Evolutionary conservation across 2,113 vertebrate species (phyloP), one percentile per base, ranked within the genome.

Genomic region (Indicator maculatus): DNA sequence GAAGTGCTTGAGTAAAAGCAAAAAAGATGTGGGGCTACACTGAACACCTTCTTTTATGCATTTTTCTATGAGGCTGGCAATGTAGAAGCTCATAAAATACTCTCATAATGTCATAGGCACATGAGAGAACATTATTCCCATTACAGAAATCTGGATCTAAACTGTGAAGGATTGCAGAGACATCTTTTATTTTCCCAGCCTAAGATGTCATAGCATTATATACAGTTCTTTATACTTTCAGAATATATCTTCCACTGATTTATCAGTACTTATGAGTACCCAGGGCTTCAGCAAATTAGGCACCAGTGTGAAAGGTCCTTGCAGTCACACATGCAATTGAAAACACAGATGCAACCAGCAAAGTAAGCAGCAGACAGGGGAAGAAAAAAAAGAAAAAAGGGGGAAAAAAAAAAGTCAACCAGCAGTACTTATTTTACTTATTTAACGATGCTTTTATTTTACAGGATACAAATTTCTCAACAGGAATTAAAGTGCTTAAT

Each of bases 401-500:
- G 8, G 14, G 14, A 44, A 44, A 70, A 59, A 44, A 30, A 38
- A 20, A 16, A 12, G 39, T 30, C 56, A 96, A 56, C 6, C 33
- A 91, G 39, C 39, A 72, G 55, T 92, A 66, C 44, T 89, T 91
- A 97, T 96, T 97, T 97, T 92, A 65, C 45, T 90, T 91, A 97
- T 96, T 97, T 97, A 97, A 97, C 77, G 91, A 96, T 95, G 90
- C 52, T 83, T 98, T 98, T 98, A 98, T 98, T 97, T 98, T 98
- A 98, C 96, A 97, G 94, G 95, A 97, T 98, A 98, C 95, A 98
- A 98, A 98, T 96, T 94, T 95, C 93, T 97, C 94, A 97, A 97
- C 92, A 96, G 92, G 93, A 98, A 98, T 98, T 98, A 98, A 98
- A 98, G 98, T 98, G 97, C 97, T 97, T 97, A 95, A 97, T 97